Percentiles rank a stretch among this genome's conserved stretches.
Evolutionary conservation across 1,140 invertebrate genomes (phyloP).

Genomic region (Apis mellifera): DNA sequence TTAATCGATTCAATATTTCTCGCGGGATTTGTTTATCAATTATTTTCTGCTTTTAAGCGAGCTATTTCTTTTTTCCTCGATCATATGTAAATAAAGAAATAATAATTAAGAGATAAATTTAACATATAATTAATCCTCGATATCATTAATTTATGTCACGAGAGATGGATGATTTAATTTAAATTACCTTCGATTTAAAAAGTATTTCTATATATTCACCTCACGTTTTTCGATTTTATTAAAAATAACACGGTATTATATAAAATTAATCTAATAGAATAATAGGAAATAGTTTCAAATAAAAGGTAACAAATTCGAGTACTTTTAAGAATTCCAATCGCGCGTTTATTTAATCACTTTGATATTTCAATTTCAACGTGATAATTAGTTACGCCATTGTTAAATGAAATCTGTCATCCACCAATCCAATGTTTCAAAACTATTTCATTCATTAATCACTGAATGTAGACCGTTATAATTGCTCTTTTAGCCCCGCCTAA

Average conservation of each 20-base stretch:
- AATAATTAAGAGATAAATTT: no score
- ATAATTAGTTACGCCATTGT: neutral
- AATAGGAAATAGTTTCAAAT: neutral
- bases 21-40: no score
- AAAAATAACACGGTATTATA: neutral
- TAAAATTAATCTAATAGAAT: neutral
- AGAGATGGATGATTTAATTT: no score
- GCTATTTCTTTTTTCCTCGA: no score
- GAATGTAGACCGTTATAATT: conserved; percentile 7
- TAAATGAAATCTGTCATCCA: neutral
- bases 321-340: neutral
- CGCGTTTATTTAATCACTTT: neutral
- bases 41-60: no score
- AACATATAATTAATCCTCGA: no score
- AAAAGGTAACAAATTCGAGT: neutral
- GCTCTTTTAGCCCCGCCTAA: conserved; percentile 6
- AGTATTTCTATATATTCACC: no score
- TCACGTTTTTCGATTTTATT: neutral
- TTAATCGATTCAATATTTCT: no score
- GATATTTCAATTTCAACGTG: neutral
- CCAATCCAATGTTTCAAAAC: conserved; percentile 4
- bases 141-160: no score
- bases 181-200: no score
- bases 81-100: no score
- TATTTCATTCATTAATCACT: conserved; percentile 15